Percentiles rank a stretch among this genome's conserved stretches.
Conservation (phyloP, 2,888 invertebrate species). For the Ecliptopera silaceata region DNA sequence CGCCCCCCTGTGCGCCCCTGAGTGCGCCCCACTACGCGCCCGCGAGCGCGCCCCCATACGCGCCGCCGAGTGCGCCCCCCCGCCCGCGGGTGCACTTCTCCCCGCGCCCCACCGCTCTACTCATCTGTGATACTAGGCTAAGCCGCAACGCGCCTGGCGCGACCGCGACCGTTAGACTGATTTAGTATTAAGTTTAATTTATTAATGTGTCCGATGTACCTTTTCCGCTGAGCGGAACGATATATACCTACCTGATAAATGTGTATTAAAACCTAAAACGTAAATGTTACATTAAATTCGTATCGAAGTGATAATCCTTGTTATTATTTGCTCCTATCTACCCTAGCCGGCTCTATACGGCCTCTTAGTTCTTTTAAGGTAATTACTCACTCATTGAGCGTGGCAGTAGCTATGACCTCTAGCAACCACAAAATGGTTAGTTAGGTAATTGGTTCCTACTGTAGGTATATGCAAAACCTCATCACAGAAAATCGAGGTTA, state of each 20-base stretch:
- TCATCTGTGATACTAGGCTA: constrained; percentile 82
- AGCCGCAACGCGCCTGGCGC: constrained; percentile 77
- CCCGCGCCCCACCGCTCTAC: constrained; percentile 80
- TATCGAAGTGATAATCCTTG: constrained; percentile 64
- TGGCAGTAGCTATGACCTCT: no score
- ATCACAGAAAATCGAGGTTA: constrained; percentile 13
- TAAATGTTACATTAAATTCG: constrained; percentile 60
- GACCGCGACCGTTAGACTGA: constrained; percentile 80
- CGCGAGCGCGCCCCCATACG: constrained; percentile 59
- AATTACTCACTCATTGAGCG: neutral
- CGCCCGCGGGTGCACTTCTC: constrained; percentile 65
- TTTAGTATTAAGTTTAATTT: constrained; percentile 79
- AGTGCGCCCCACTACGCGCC: constrained; percentile 71
- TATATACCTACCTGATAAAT: constrained; percentile 78
- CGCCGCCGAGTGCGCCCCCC: constrained; percentile 41
- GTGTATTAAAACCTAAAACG: constrained; percentile 54
- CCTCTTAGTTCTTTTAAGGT: neutral
- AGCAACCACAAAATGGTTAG: neutral
- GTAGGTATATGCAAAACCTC: neutral
- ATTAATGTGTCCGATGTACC: constrained; percentile 77
- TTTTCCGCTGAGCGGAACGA: constrained; percentile 78
- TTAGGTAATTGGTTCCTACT: neutral
- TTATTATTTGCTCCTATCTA: constrained; percentile 42
- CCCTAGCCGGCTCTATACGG: neutral
- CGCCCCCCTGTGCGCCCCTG: constrained; percentile 49